phyloP scores from a whole-genome alignment of 2,888 invertebrate species.

The Phymatocera aterrima region DNA sequence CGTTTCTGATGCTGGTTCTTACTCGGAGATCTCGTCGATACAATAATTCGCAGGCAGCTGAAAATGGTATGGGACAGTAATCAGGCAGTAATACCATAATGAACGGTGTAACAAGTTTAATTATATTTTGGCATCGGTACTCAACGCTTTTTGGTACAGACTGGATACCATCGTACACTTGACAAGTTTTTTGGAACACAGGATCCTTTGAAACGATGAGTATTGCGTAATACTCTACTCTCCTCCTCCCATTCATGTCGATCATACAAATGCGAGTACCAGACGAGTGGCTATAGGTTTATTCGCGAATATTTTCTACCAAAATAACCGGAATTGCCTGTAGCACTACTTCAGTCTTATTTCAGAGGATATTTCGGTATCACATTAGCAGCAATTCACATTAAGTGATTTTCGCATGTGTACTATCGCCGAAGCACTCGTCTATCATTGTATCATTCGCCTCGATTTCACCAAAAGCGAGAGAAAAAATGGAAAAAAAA shows the following conservation, averaged over 20 bases:
- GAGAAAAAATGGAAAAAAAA: not conserved
- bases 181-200: not conserved
- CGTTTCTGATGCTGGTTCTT: not conserved
- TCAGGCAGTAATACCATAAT: not conserved
- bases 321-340: not conserved
- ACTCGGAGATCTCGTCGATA: not conserved
- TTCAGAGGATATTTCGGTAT: not conserved
- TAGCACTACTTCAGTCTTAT: not conserved
- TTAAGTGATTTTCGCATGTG: not conserved
- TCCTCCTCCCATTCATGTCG: no score
- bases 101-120: not conserved
- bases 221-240: not conserved
- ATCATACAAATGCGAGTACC: not conserved
- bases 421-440: no score
- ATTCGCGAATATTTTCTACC: not conserved
- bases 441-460: no score
- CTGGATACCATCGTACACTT: not conserved
- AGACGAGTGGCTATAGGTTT: not conserved
- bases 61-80: not conserved
- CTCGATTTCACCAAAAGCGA: not conserved
- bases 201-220: not conserved
- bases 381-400: not conserved
- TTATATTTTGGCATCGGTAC: not conserved
- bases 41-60: not conserved
- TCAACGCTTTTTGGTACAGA: not conserved